Base-by-base conservation (phyloP, 2,888 invertebrate genomes). In the Agrilus cyanescens region DNA sequence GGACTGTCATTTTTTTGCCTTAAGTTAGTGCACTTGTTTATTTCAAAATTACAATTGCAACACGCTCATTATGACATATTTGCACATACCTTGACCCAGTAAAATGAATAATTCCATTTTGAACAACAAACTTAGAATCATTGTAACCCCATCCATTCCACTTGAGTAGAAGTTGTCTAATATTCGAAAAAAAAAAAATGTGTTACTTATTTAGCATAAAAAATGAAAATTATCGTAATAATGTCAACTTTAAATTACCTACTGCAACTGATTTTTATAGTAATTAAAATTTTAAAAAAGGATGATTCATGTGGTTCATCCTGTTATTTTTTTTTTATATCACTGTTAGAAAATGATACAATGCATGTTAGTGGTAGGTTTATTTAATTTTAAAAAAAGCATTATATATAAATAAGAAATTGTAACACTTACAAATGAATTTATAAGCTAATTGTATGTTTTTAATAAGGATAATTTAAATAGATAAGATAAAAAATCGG, bases 81-180 rank as follows among this genome's bases (percentile, higher is more conserved):
- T 16, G 13, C 31, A 57, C 70, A 67, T 63, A 90, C 89, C 89
- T 82, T 59, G 82, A 74, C 37, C 96, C 96, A 2, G 81, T 84
- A 62, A 98, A 95, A 48, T 75, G 74, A 37, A 87, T 74, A n/a
- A 76, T 66, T 16, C 40, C 41, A 4, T 71, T 69, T 53, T 78
- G 74, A 5, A 85, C 61, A 40, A 74, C 66, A 66, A 98, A 97
- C 66, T 78, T 78, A 0, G 95, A 90, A 67, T 97, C 96, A 51
- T 84, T 86, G 73, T 96, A 98, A n/a, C 98, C 98, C 98, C 98
- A 98, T 15, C 98, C 98, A 70, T 96, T 94, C 97, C 97, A 97
- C 71, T 94, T 96, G 39, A 97, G 70, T 30, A 89, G 66, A 41
- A 93, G 85, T 68, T 94, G 90, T 57, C 95, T 95, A 71, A 44